Evolutionary conservation across 92 coral and sea anemone genomes (phyloP).

Genomic region (Porites rus): DNA sequence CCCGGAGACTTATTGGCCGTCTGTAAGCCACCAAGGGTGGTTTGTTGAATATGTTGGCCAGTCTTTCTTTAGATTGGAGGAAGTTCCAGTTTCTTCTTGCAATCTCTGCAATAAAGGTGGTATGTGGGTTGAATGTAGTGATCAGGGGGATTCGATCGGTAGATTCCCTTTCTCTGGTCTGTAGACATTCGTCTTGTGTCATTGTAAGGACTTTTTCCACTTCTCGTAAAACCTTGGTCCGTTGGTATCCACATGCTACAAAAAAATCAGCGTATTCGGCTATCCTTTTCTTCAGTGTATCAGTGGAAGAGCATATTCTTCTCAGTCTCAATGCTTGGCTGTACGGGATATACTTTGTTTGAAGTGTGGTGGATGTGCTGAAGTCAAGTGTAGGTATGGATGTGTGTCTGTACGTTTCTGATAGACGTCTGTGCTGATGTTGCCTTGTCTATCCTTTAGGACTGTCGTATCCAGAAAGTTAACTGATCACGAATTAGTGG

Average conservation of each 20-base stretch:
- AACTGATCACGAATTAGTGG: no score
- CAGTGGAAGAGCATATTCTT: no score
- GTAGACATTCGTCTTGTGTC: conserved; percentile 42
- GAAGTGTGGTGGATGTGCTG: neutral
- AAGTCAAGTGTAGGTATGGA: conserved; percentile 51
- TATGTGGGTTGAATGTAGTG: no score
- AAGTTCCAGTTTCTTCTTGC: conserved; percentile 31
- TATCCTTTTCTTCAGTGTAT: no score
- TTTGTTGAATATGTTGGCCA: conserved; percentile 34
- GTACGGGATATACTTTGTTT: neutral
- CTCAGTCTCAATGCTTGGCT: conserved; percentile 4
- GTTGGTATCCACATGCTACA: conserved; percentile 28
- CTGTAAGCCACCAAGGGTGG: neutral
- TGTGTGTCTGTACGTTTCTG: conserved; percentile 41
- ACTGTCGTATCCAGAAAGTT: no score
- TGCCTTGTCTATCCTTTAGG: no score
- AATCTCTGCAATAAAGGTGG: neutral
- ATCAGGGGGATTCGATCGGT: neutral
- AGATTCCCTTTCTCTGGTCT: conserved; percentile 26
- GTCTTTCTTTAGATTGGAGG: conserved; percentile 39
- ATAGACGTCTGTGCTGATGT: conserved; percentile 28
- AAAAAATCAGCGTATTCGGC: conserved; percentile 2
- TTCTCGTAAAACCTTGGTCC: neutral
- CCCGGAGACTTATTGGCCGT: no score
- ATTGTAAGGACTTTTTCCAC: conserved; percentile 11